phyloP scores from a whole-genome alignment of 1,140 invertebrate genomes.

The Bombus confusus region DNA sequence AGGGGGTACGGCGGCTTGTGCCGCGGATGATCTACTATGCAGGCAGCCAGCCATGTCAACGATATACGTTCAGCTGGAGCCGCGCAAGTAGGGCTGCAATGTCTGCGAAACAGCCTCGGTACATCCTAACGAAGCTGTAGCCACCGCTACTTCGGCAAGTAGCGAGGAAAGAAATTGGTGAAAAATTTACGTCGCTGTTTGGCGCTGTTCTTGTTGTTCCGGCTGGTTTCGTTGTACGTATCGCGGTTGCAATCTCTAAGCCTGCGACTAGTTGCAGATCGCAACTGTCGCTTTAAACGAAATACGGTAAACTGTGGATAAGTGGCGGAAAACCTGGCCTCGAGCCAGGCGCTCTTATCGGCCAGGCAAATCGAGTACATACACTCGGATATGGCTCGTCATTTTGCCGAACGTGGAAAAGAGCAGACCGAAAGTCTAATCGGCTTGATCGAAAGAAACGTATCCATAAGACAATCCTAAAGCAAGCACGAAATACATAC shows the following conservation, averaged over 20 bases:
- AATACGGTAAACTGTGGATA: too few relatives aligned
- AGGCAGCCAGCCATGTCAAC: conserved; percentile 33
- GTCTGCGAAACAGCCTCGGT: conserved; percentile 40
- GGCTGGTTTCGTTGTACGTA: conserved; percentile 17
- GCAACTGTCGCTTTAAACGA: not conserved
- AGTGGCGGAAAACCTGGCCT: too few relatives aligned
- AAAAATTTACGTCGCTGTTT: conserved; percentile 12
- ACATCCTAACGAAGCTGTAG: conserved; percentile 18
- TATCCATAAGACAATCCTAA: too few relatives aligned
- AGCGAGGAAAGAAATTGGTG: not conserved
- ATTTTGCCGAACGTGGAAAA: too few relatives aligned
- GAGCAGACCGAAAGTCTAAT: too few relatives aligned
- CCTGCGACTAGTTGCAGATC: not conserved
- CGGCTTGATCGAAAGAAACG: too few relatives aligned
- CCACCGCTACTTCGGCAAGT: not conserved
- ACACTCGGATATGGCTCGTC: too few relatives aligned
- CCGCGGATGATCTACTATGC: conserved; percentile 43
- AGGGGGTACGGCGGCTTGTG: conserved; percentile 8
- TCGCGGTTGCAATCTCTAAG: not conserved
- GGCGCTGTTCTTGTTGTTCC: not conserved
- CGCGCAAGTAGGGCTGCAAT: conserved; percentile 23
- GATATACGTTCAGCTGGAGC: conserved; percentile 24
- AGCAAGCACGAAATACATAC: too few relatives aligned
- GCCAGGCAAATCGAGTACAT: too few relatives aligned
- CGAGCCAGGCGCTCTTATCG: too few relatives aligned